Base-by-base conservation (phyloP, 2,113 vertebrate species). In the Smithornis capensis region DNA sequence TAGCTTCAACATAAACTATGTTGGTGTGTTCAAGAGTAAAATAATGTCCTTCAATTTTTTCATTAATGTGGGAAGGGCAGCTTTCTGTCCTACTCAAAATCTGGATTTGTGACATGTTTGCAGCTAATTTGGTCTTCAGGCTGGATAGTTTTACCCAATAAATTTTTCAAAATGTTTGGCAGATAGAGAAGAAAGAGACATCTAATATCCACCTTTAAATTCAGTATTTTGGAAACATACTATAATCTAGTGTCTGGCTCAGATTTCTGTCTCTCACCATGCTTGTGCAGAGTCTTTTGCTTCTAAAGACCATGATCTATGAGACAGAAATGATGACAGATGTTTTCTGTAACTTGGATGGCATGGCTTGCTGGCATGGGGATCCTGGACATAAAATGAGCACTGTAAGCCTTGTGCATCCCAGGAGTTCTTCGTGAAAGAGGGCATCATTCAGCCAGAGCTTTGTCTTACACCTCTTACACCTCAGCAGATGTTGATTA, bases 391-490 rank as follows among this genome's bases (percentile, higher is more conserved):
- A 35, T 56, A 6, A 56, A 87, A 38, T 25, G 45, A 15, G 14
- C 71, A 44, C 8, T 56, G 6, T 87, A 52, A 38, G 65, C 47
- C 19, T 1, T 12, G 15, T 40, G 37, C 45, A 2, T 78, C 50
- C 50, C 0, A 0, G 3, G 5, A 4, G 3, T 38, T 38, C 47
- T 52, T 70, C 0, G 0, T 67, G 57, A 47, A 31, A 44, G 19
- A 25, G 29, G 29, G 10, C 33, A 56, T 56, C 9, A 0, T 29
- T 71, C 56, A 67, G 31, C 22, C 45, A 14, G 55, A 78, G 21
- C 42, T 42, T 27, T 62, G 25, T 76, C 53, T 55, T 42, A 18
- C 7, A 53, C 6, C 47, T 67, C 70, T 55, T n/a, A 23, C 7
- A 63, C 7, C 47, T 68, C 67, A 37, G 65, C 47, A 67, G 47